Conservation (phyloP, 2,113 vertebrate species). For the Tachysurus fulvidraco region DNA sequence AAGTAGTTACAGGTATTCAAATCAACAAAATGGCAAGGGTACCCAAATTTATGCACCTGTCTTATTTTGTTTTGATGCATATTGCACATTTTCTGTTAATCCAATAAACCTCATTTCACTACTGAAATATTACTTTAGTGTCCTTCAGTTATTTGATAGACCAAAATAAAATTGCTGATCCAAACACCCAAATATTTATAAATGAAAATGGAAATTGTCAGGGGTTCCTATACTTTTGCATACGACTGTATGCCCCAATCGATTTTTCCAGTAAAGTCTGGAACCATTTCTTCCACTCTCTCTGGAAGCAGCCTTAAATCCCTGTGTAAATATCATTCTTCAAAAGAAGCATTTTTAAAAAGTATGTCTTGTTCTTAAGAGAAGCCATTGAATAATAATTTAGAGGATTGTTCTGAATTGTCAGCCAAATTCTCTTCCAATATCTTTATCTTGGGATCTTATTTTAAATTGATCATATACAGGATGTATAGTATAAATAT, state of each 20-base stretch:
- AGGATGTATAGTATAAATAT: not conserved
- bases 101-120: no score
- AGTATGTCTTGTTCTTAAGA: not conserved
- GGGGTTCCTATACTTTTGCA: no score
- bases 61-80: no score
- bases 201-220: no score
- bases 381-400: not conserved
- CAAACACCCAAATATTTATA: no score
- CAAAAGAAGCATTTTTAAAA: not conserved
- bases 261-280: not conserved
- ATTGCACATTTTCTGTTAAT: no score
- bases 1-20: no score
- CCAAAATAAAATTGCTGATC: no score
- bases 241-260: not conserved
- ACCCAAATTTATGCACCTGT: no score
- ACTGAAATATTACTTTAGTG: no score
- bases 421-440: not conserved
- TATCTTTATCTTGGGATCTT: not conserved
- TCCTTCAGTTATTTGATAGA: no score
- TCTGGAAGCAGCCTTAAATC: not conserved
- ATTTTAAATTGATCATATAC: not conserved
- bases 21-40: no score
- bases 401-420: not conserved
- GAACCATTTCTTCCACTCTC: not conserved
- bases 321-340: not conserved